Percentiles rank a stretch among this genome's conserved stretches.
Conservation (phyloP, 1,140 invertebrate species). For the Drosophila neocordata region DNA sequence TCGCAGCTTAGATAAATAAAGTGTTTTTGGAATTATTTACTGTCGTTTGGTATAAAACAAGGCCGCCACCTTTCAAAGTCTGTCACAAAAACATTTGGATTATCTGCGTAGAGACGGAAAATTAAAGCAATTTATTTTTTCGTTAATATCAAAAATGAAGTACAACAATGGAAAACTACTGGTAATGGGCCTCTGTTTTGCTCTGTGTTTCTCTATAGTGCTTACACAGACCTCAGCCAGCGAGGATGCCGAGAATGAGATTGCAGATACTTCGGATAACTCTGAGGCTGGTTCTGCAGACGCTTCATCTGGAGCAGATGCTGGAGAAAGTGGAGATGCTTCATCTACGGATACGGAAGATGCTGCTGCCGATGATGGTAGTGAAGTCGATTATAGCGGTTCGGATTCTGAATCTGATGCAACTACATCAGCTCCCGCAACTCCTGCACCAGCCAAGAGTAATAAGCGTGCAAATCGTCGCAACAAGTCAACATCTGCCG, state of each 20-base stretch:
- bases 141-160: constrained; percentile 40
- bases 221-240: not conserved
- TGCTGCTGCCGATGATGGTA: no score
- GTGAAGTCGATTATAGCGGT: no score
- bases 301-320: not conserved
- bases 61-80: not conserved
- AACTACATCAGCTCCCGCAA: no score
- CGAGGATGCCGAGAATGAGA: not conserved
- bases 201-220: constrained; percentile 12
- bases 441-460: not conserved
- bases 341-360: no score
- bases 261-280: not conserved
- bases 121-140: constrained; percentile 16
- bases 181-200: constrained; percentile 41
- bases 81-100: not conserved
- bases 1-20: constrained; percentile 3
- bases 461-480: not conserved
- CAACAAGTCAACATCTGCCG: not conserved
- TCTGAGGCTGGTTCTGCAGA: not conserved
- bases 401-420: no score
- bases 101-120: not conserved
- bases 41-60: constrained; percentile 10
- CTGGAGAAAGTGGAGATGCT: no score
- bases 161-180: constrained; percentile 44
- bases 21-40: constrained; percentile 1